phyloP scores from a whole-genome alignment of 53 echinoderm and acorn worm genomes.

The Astropecten irregularis region DNA sequence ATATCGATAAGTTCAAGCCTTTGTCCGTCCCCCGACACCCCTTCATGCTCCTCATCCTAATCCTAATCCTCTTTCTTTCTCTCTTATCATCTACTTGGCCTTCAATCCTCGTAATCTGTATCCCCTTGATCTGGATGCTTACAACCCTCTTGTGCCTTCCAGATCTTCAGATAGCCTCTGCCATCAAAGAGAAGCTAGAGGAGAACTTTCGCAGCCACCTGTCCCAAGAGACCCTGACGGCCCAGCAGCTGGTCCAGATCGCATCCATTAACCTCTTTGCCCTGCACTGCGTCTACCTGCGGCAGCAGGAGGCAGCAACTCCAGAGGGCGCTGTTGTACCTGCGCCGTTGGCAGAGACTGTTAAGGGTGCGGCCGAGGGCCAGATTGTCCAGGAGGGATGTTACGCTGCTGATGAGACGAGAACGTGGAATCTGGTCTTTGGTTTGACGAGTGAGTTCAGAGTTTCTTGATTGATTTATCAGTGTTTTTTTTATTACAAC shows the following conservation, averaged over 20 bases:
- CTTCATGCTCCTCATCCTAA: too few relatives aligned
- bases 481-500: not conserved
- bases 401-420: slow-evolving; percentile 72
- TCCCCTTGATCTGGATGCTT: too few relatives aligned
- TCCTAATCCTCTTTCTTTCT: too few relatives aligned
- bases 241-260: slow-evolving; percentile 96
- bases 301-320: slow-evolving; percentile 14
- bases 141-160: too few relatives aligned
- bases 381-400: slow-evolving; percentile 58
- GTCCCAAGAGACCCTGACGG: slow-evolving; percentile 88
- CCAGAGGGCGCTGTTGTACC: not conserved
- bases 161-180: slow-evolving; percentile 94
- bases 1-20: too few relatives aligned
- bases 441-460: slow-evolving; percentile 77
- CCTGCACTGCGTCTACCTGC: slow-evolving; percentile 44
- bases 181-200: slow-evolving; percentile 95
- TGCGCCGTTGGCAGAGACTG: slow-evolving; percentile 6
- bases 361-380: slow-evolving; percentile 6
- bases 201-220: slow-evolving; percentile 97
- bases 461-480: not conserved
- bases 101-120: too few relatives aligned
- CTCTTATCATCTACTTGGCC: too few relatives aligned
- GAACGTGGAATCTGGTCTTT: slow-evolving; percentile 87
- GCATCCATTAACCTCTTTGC: slow-evolving; percentile 95
- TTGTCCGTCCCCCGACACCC: too few relatives aligned